phyloP scores from a whole-genome alignment of 2,113 vertebrate genomes.

The Dryoscopus gambensis region DNA sequence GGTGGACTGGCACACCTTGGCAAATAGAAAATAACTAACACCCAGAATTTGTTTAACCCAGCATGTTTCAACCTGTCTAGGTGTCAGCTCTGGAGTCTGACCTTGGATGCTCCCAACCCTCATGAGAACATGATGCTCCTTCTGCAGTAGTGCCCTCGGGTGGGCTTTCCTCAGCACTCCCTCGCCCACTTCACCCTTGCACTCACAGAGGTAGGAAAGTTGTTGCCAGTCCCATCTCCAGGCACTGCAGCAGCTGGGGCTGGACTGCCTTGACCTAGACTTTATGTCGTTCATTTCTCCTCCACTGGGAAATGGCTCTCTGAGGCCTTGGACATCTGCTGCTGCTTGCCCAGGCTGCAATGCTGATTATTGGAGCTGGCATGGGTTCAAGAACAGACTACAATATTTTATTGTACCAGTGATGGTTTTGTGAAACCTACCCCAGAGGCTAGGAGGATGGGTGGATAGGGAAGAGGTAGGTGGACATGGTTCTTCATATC shows the following conservation, averaged over 20 bases:
- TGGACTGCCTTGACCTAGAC: not conserved
- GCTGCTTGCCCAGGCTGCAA: not conserved
- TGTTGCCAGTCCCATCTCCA: not conserved
- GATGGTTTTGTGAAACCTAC: not conserved
- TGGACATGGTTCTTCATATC: not conserved
- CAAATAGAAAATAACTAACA: not conserved
- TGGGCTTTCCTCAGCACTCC: not conserved
- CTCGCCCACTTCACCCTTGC: not conserved
- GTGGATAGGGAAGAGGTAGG: not conserved
- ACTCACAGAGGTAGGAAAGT: not conserved
- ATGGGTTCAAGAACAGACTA: not conserved
- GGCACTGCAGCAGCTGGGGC: not conserved
- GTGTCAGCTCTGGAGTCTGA: not conserved
- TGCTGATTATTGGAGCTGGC: not conserved
- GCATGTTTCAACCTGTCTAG: not conserved
- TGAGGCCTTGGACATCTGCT: not conserved
- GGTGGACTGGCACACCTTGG: too few relatives aligned
- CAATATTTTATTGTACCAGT: not conserved
- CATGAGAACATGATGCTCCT: not conserved
- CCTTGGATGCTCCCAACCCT: not conserved
- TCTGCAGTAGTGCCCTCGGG: not conserved
- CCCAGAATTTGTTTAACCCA: not conserved
- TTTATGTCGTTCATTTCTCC: not conserved
- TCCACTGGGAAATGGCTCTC: not conserved
- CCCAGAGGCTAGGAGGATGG: not conserved